Conservation (phyloP, 2,797 vertebrate species). For the Hipposideros larvatus region DNA sequence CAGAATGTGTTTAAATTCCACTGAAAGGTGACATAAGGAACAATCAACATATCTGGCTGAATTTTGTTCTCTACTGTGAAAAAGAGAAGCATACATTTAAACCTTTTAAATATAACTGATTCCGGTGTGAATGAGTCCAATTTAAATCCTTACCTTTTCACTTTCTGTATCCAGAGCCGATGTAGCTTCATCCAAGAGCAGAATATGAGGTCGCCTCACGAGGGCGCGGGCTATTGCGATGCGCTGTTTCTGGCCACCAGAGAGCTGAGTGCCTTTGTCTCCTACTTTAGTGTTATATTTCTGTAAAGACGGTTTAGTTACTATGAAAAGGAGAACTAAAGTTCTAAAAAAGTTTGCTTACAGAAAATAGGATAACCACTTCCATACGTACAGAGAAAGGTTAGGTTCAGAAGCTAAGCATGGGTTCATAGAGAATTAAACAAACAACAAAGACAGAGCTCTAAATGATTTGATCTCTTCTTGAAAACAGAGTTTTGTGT, state of each 20-base stretch:
- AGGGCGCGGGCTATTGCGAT: constrained; percentile 94
- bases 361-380: not conserved
- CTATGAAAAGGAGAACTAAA: not conserved
- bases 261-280: constrained; percentile 95
- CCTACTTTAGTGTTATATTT: constrained; percentile 93
- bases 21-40: not conserved
- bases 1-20: not conserved
- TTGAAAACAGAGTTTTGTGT: not conserved
- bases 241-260: constrained; percentile 95
- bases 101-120: not conserved
- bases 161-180: constrained; percentile 95
- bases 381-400: not conserved
- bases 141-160: constrained; percentile 90
- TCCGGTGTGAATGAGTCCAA: not conserved
- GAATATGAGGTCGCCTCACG: constrained; percentile 91
- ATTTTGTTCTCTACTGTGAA: not conserved
- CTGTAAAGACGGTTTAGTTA: constrained; percentile 82
- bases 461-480: not conserved
- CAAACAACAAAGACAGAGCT: not conserved
- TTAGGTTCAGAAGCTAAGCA: not conserved
- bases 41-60: not conserved
- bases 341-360: not conserved
- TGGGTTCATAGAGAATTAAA: not conserved
- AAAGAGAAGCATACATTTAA: not conserved
- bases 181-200: constrained; percentile 95